These are phyloP conservation scores for Cephus nigrinus DNA, from an alignment of 2,888 invertebrate genomes.

Conservation along the genomic window DNA sequence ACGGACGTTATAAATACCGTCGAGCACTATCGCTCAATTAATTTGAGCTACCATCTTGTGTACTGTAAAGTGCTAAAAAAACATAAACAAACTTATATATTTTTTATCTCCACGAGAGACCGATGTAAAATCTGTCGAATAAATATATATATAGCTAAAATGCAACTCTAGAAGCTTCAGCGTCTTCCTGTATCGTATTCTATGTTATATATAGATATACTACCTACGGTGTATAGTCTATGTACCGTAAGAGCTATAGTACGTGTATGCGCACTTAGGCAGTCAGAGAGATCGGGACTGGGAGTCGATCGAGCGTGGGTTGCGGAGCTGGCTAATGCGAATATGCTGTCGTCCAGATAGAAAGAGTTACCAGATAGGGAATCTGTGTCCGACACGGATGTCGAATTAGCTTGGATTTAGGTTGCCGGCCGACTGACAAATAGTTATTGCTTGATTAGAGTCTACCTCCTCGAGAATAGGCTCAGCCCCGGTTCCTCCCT, in stretches of 20 bases:
- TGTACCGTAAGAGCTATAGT: background rate
- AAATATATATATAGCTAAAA: background rate
- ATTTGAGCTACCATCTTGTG: slow-evolving; percentile 36
- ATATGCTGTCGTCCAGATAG: slow-evolving; percentile 67
- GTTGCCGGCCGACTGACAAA: slow-evolving; percentile 66
- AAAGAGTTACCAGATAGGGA: slow-evolving; percentile 66
- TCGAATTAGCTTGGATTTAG: slow-evolving; percentile 67
- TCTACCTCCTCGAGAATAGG: slow-evolving; percentile 27
- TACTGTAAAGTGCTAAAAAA: background rate
- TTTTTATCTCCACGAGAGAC: background rate
- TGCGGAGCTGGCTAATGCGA: slow-evolving; percentile 65
- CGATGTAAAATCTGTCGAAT: background rate
- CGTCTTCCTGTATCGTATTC: background rate
- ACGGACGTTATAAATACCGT: slow-evolving; percentile 42
- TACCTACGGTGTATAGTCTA: background rate
- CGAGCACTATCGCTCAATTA: slow-evolving; percentile 55
- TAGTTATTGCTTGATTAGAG: slow-evolving; percentile 66
- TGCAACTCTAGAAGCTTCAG: background rate
- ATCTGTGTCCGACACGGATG: slow-evolving; percentile 67
- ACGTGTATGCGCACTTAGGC: background rate
- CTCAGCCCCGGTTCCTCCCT: background rate
- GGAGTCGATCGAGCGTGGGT: slow-evolving; percentile 65
- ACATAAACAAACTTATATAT: too few species aligned
- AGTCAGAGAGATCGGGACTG: slow-evolving; percentile 26
- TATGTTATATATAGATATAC: background rate